Percentiles rank a stretch among this genome's conserved stretches.
Conservation (phyloP, 2,797 vertebrate genomes). For the Neosilurus hyrtlii region DNA sequence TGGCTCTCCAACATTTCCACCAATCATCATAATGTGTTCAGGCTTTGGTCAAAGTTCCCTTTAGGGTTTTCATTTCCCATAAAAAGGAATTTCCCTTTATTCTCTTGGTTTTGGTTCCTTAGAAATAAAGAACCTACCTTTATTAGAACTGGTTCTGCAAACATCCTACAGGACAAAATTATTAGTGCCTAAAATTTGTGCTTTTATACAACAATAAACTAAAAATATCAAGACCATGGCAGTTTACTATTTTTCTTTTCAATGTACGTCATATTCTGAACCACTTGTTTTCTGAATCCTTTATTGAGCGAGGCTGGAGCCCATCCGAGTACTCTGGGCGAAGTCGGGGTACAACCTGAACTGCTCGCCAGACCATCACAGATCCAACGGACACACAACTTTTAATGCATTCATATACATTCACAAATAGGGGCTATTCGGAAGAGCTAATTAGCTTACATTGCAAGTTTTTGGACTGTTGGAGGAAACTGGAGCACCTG, state of each 20-base stretch:
- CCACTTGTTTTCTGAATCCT: too few relatives aligned
- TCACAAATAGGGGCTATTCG: too few relatives aligned
- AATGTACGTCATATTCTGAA: too few relatives aligned
- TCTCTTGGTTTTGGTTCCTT: neutral
- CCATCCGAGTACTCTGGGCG: too few relatives aligned
- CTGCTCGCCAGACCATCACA: too few relatives aligned
- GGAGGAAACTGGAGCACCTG: too few relatives aligned
- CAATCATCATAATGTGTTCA: neutral
- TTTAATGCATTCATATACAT: too few relatives aligned
- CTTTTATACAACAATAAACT: neutral
- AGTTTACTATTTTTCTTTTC: neutral
- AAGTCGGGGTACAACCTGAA: too few relatives aligned
- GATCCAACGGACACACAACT: too few relatives aligned
- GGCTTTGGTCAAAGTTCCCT: neutral
- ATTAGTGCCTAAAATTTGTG: neutral
- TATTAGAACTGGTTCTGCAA: neutral
- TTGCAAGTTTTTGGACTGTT: too few relatives aligned
- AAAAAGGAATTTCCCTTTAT: neutral
- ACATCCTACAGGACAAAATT: neutral
- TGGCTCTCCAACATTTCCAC: neutral
- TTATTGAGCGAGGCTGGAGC: too few relatives aligned
- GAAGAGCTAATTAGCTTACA: too few relatives aligned
- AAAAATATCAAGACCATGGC: neutral
- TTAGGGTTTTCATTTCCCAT: neutral
- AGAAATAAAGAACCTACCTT: neutral